These are phyloP conservation scores for Drosophila putrida DNA, from an alignment of 2,888 invertebrate species.

Conservation along the genomic window DNA sequence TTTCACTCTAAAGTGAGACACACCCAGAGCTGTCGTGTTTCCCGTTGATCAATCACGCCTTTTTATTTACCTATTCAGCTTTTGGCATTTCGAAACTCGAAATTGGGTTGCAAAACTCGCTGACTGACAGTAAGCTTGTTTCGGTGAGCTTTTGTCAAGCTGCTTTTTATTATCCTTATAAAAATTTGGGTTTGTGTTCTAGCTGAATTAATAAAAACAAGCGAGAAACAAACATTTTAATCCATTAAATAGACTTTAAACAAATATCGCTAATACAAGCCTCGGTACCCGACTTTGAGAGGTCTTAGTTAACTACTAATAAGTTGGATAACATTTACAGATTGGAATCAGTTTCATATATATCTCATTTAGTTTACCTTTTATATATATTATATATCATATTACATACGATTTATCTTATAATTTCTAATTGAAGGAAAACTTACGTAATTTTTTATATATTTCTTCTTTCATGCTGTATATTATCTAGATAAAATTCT, in stretches of 20 bases:
- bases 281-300: background rate
- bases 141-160: slow-evolving; percentile 31
- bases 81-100: background rate
- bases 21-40: too few relatives aligned
- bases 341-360: background rate
- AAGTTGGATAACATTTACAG: background rate
- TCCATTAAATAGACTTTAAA: too few relatives aligned
- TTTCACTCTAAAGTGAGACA: too few relatives aligned
- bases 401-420: background rate
- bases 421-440: background rate
- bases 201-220: slow-evolving; percentile 6
- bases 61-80: background rate
- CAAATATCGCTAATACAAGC: too few relatives aligned
- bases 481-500: background rate
- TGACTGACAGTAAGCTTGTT: slow-evolving; percentile 1
- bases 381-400: too few relatives aligned
- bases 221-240: too few relatives aligned
- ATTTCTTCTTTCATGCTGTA: slow-evolving; percentile 33
- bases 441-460: slow-evolving; percentile 43
- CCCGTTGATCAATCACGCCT: too few relatives aligned
- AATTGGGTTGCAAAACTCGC: background rate
- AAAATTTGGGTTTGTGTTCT: slow-evolving; percentile 24
- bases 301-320: too few relatives aligned
- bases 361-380: background rate
- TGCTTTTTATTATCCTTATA: background rate